Evolutionary conservation across 92 coral and sea anemone species (phyloP), one percentile per base, ranked within the genome.

Genomic region (Pocillopora meandrina): DNA sequence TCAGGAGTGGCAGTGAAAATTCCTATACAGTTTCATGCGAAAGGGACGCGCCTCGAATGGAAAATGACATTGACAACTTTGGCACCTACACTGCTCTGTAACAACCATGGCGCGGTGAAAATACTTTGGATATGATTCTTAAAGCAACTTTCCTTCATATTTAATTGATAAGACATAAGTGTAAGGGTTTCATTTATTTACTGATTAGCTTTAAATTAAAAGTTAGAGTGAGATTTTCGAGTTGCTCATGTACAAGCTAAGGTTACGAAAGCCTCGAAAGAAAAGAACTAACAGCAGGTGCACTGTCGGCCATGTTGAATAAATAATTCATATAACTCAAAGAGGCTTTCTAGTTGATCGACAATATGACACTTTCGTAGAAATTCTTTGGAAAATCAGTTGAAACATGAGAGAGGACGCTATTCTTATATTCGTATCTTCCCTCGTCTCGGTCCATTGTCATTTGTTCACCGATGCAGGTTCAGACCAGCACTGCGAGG

Each of bases 401-500:
- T 9, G 18, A 21, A 71, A n/a, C 9, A 81, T 81, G 85, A 81
- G 60, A 8, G 35, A 3, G 74, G 77, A 60, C 11, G 20, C 60
- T 5, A 13, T 71, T 71, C 15, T 56, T 10, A n/a, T n/a, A 15
- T 49, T 71, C 33, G 19, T 61, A 35, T 49, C 77, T 36, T 42
- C 19, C 20, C 56, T 73, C 23, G 5, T 21, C 20, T 20, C 63
- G 14, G 64, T 74, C 15, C 35, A 63, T 23, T 75, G 90, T 31
- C 83, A 83, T 42, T 15, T 58, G 36, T 56, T 87, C 77, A 76
- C 65, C 12, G 61, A 74, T 62, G 18, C 70, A 1, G 23, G 61
- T 61, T 87, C 87, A 14, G 82, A 75, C 58, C 79, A 84, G 36
- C 61, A 71, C 2, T 91, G 94, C 68, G 90, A 91, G 23, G 77